Evolutionary conservation across 2,113 vertebrate species (phyloP), one percentile per base, ranked within the genome.

Genomic region (Dipodomys spectabilis): DNA sequence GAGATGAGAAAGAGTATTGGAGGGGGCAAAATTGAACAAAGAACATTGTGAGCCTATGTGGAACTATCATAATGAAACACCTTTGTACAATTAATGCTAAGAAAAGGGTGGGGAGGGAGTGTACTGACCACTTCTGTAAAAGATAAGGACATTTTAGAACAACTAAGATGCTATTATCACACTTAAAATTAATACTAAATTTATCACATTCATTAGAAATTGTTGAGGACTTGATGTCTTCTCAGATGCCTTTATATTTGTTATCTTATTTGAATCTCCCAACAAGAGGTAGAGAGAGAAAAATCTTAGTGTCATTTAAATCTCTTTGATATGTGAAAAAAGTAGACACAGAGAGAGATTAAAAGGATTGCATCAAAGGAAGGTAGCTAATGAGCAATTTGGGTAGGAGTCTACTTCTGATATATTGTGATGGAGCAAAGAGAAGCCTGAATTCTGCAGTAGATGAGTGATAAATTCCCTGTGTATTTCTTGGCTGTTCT

Each of bases 161-260:
- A 81, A 16, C 74, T 82, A 79, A 13, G 73, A 75, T 80, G 57
- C 6, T 22, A 85, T 74, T 20, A 90, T 53, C 60, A 86, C 23
- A 87, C 53, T 7, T 85, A 69, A 81, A 60, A 69, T 60, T 72
- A 78, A 53, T 67, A 84, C 35, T 39, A 78, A 78, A n/a, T 82
- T 78, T 53, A 44, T 62, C 23, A 62, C 7, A 62, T 22, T 62
- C 64, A 90, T 65, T 67, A 88, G 49, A 93, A 82, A 75, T 90
- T 71, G 19, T 88, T 93, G 88, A 74, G 25, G 30, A 82, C 20
- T 82, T 73, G 30, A 74, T 80, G 44, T 12, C 49, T 90, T 93
- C 80, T 88, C 62, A 88, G 69, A 71, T 86, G 68, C 45, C 44
- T 92, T 95, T 60, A 39, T 92, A 71, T 93, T 90, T 71, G 45